Evolutionary conservation across 2,113 vertebrate species (phyloP).

Genomic region (Amblyornis subalaris): DNA sequence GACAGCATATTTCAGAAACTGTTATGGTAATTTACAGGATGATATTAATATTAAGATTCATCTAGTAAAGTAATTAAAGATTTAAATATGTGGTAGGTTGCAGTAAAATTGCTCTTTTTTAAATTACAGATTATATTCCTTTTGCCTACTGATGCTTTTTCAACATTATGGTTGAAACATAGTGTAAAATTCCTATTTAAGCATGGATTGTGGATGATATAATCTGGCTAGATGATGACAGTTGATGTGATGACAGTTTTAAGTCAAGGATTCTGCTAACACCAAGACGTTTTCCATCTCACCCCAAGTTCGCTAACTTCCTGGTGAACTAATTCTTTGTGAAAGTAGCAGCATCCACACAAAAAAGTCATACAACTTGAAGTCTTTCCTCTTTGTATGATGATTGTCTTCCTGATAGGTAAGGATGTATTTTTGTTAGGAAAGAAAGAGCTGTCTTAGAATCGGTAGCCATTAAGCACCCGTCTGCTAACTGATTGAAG

Average conservation of each 20-base stretch:
- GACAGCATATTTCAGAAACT: slow-evolving; percentile 48
- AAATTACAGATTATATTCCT: slow-evolving; percentile 40
- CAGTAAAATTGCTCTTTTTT: slow-evolving; percentile 47
- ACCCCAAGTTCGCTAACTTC: not conserved
- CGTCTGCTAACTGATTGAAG: not conserved
- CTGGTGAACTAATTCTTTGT: not conserved
- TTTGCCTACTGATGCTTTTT: slow-evolving; percentile 8
- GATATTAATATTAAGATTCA: slow-evolving; percentile 63
- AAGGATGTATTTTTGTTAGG: not conserved
- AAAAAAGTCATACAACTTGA: not conserved
- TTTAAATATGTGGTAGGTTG: slow-evolving; percentile 51
- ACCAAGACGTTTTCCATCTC: not conserved
- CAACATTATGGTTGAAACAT: slow-evolving; percentile 1
- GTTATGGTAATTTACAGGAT: slow-evolving; percentile 61
- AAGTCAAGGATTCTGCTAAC: not conserved
- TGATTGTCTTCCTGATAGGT: not conserved
- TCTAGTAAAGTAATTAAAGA: slow-evolving; percentile 64
- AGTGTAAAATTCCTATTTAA: not conserved
- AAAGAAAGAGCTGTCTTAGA: not conserved
- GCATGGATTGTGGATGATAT: not conserved
- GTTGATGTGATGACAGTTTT: not conserved
- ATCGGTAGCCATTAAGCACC: not conserved
- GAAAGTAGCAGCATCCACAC: not conserved
- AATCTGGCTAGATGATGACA: not conserved
- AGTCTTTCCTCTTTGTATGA: not conserved